phyloP scores from a whole-genome alignment of 2,797 vertebrate species.

The Pipistrellus pipistrellus region DNA sequence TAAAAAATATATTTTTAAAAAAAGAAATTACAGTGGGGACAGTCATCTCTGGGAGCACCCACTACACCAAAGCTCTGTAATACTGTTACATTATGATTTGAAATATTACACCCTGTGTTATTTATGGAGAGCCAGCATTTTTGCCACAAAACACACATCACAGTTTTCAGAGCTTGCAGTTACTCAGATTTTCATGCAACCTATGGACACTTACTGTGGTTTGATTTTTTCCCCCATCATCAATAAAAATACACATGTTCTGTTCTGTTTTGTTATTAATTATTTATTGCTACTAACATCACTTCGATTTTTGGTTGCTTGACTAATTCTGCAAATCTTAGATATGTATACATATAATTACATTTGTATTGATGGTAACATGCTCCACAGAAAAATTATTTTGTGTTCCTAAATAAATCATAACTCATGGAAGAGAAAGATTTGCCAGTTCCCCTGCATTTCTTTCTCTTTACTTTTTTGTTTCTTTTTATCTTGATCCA shows the following conservation, averaged over 20 bases:
- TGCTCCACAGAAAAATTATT: slow-evolving; percentile 55
- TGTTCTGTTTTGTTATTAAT: background rate
- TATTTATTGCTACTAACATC: background rate
- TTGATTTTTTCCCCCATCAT: background rate
- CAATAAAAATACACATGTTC: background rate
- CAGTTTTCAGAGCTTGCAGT: background rate
- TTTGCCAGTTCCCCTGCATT: background rate
- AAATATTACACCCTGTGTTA: background rate
- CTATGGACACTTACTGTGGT: background rate
- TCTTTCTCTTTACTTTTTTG: background rate
- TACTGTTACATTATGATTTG: background rate
- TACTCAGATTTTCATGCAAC: background rate
- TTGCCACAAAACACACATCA: background rate
- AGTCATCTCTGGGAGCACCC: background rate
- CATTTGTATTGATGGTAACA: background rate
- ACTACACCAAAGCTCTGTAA: background rate
- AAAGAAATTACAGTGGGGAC: background rate
- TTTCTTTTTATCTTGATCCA: slow-evolving; percentile 56
- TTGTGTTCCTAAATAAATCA: slow-evolving; percentile 5
- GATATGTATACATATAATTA: background rate
- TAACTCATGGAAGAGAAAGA: background rate
- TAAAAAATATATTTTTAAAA: too few species aligned
- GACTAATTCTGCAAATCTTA: background rate
- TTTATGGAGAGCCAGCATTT: background rate
- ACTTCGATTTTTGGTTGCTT: slow-evolving; percentile 19